These are phyloP conservation scores for Asbolus verrucosus DNA, from an alignment of 1,140 invertebrate species.

Conservation along the genomic window DNA sequence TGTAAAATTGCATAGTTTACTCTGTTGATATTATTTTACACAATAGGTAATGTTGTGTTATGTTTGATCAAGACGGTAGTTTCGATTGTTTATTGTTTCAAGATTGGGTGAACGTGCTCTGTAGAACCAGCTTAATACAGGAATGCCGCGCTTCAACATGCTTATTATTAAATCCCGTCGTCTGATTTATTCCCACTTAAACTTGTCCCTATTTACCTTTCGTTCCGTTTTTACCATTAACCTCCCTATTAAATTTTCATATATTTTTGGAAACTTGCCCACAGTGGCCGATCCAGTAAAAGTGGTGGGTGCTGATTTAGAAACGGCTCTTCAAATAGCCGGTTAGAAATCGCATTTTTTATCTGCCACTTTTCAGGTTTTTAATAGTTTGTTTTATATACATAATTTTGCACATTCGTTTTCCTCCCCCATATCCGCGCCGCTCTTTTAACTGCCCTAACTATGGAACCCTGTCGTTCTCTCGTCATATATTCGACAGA, in stretches of 20 bases:
- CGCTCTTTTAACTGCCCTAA: too few relatives aligned
- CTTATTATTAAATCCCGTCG: constrained; percentile 18
- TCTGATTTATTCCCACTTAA: constrained; percentile 9
- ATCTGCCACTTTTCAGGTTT: too few relatives aligned
- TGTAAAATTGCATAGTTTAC: constrained; percentile 40
- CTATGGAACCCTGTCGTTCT: too few relatives aligned
- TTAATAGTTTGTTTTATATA: too few relatives aligned
- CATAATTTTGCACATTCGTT: too few relatives aligned
- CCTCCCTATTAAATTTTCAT: constrained; percentile 18
- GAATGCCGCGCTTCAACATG: constrained; percentile 14
- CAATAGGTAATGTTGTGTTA: constrained; percentile 42
- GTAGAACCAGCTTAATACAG: neutral
- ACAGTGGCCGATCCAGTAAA: too few relatives aligned
- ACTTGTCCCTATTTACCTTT: constrained; percentile 8
- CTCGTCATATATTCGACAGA: too few relatives aligned
- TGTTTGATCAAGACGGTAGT: constrained; percentile 42
- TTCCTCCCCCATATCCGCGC: too few relatives aligned
- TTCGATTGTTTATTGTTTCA: constrained; percentile 44
- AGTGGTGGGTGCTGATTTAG: too few relatives aligned
- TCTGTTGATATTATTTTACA: constrained; percentile 44
- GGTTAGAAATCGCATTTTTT: too few relatives aligned
- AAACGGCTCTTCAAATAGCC: too few relatives aligned
- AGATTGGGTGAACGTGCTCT: constrained; percentile 38
- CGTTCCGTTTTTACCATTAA: neutral
- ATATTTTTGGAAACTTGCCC: neutral